A percentile compares a stretch with the other conserved stretches of the same genome.
These are phyloP conservation scores for Acanthosoma haemorrhoidale DNA, from an alignment of 2,888 invertebrate genomes.

Conservation along the genomic window DNA sequence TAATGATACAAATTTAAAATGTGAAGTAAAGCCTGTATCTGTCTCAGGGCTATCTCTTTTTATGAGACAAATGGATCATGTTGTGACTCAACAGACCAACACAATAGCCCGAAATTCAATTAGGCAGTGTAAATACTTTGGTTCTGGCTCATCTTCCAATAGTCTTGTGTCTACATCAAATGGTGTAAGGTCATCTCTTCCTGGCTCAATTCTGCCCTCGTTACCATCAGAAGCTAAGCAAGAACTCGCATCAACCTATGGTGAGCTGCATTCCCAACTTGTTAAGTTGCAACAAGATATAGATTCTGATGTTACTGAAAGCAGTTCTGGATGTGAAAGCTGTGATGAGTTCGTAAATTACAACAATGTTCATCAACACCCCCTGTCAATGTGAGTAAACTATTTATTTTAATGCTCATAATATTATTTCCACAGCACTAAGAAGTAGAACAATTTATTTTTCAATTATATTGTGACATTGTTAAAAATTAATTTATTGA, in stretches of 20 bases:
- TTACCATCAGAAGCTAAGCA: conserved; percentile 43
- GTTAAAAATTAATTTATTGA: not conserved
- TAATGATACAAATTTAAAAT: conserved; percentile 20
- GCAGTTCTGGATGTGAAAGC: conserved; percentile 90
- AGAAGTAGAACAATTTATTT: not conserved
- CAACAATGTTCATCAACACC: conserved; percentile 64
- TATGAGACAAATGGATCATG: conserved; percentile 52
- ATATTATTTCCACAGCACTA: no score
- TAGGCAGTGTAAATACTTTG: conserved; percentile 50
- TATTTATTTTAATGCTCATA: no score
- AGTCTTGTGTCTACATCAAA: conserved; percentile 31
- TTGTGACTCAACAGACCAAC: conserved; percentile 47
- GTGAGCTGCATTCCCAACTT: conserved; percentile 66
- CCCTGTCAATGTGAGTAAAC: conserved; percentile 69
- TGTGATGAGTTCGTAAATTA: conserved; percentile 81
- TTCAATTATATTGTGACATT: not conserved
- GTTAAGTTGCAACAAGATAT: conserved; percentile 67
- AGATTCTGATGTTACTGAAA: conserved; percentile 90
- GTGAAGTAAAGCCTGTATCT: conserved; percentile 33
- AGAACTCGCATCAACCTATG: conserved; percentile 65
- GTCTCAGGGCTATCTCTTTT: conserved; percentile 54
- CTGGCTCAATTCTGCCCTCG: conserved; percentile 37
- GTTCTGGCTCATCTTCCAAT: conserved; percentile 48
- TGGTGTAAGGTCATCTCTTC: conserved; percentile 35
- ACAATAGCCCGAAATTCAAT: conserved; percentile 45